A percentile compares a stretch with the other conserved stretches of the same genome.
Conservation (phyloP, 2,113 vertebrate genomes). For the Ciconia stormi region DNA sequence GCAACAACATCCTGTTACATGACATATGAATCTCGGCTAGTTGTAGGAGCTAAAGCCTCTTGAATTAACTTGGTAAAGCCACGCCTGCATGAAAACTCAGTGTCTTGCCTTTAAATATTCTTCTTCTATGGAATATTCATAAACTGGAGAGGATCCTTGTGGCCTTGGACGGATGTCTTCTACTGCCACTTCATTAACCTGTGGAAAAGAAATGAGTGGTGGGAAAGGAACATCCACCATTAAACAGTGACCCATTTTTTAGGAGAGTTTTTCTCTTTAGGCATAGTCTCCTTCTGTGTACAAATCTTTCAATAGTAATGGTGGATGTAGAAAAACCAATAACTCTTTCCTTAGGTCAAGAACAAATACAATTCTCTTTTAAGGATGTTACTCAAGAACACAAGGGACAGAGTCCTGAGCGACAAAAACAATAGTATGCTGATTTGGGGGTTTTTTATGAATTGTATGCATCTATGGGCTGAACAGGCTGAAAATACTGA, state of each 20-base stretch:
- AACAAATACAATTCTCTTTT: not conserved
- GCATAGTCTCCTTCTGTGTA: not conserved
- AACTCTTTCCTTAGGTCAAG: not conserved
- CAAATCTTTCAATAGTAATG: not conserved
- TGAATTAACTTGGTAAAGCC: not conserved
- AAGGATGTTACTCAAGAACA: not conserved
- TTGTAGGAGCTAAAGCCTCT: not conserved
- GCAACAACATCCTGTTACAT: not conserved
- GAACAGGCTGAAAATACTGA: not conserved
- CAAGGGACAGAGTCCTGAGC: not conserved
- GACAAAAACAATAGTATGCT: not conserved
- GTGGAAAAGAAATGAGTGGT: not conserved
- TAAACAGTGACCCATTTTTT: not conserved
- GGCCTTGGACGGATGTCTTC: conserved; percentile 90
- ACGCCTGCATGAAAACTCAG: not conserved
- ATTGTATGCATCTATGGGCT: not conserved
- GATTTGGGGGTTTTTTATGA: not conserved
- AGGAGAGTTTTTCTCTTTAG: not conserved
- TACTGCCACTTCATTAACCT: conserved; percentile 84
- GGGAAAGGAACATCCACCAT: not conserved
- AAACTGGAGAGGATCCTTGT: conserved; percentile 94
- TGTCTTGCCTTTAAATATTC: conserved; percentile 80
- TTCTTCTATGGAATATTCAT: conserved; percentile 81
- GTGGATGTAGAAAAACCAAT: not conserved
- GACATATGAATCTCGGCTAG: not conserved